Evolutionary conservation across 1,140 invertebrate species (phyloP).

Genomic region (Hydropsyche tenuis): DNA sequence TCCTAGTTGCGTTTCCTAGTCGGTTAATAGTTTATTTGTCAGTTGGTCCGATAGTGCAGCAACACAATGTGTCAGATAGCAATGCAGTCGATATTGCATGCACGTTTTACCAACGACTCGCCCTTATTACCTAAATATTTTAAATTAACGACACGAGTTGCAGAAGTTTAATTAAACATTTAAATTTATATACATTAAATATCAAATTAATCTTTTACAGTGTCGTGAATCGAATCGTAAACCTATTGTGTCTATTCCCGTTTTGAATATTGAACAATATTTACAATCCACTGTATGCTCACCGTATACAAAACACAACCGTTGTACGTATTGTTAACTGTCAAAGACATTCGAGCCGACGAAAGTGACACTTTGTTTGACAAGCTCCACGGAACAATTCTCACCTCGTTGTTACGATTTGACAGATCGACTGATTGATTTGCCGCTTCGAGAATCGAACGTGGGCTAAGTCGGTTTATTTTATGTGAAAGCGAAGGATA

Average conservation of each 20-base stretch:
- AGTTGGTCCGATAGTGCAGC: slow-evolving; percentile 17
- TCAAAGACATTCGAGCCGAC: too few species aligned
- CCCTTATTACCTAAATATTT: slow-evolving; percentile 33
- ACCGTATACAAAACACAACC: too few species aligned
- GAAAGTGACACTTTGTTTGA: too few species aligned
- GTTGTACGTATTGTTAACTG: too few species aligned
- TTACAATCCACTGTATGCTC: too few species aligned
- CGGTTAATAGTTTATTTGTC: slow-evolving; percentile 31
- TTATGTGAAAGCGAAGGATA: neutral
- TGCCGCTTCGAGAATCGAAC: neutral
- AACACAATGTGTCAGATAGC: slow-evolving; percentile 35
- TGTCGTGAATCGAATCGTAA: too few species aligned
- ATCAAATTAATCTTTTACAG: too few species aligned
- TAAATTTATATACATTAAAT: too few species aligned
- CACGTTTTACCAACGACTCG: neutral
- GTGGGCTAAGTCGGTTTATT: neutral
- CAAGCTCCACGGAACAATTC: neutral
- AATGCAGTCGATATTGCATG: slow-evolving; percentile 37
- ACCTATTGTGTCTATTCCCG: too few species aligned
- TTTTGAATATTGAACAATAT: too few species aligned
- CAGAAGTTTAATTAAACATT: too few species aligned
- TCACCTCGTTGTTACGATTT: neutral
- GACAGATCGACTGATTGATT: slow-evolving; percentile 1
- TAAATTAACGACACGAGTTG: too few species aligned
- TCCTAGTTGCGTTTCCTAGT: slow-evolving; percentile 18